A percentile compares a stretch with the other conserved stretches of the same genome.
Evolutionary conservation across 2,888 invertebrate species (phyloP).

Genomic region (Pachydiplax longipennis): DNA sequence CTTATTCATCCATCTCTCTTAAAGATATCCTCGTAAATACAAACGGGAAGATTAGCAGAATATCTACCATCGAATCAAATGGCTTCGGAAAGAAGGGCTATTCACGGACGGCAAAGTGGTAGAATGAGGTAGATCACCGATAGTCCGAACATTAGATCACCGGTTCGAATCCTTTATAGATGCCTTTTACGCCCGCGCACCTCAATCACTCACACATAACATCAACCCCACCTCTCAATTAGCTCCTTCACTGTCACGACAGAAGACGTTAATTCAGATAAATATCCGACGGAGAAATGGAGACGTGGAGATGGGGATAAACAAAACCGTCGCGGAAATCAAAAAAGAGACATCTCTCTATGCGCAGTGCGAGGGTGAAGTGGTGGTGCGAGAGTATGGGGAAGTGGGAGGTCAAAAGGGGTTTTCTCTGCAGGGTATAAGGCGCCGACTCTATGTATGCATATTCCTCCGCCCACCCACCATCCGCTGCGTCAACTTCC

Average conservation of each 20-base stretch:
- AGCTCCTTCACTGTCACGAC: constrained; percentile 8
- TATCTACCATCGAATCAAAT: background rate
- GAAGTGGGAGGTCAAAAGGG: background rate
- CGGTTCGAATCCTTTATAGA: constrained; percentile 16
- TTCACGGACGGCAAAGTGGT: background rate
- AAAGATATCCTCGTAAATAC: too few relatives aligned
- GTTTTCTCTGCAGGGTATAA: background rate
- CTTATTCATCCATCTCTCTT: too few relatives aligned
- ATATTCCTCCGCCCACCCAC: background rate
- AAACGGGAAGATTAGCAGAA: too few relatives aligned
- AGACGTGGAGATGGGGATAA: background rate
- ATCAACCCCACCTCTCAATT: constrained; percentile 9
- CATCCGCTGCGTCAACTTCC: background rate
- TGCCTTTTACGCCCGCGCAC: background rate
- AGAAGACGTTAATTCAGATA: constrained; percentile 11
- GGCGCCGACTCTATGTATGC: background rate
- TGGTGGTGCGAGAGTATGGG: background rate
- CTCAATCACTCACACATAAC: constrained; percentile 8
- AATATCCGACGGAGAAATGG: background rate
- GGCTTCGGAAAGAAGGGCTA: background rate
- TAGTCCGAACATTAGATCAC: background rate
- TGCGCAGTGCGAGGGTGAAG: background rate
- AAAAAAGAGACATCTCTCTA: background rate
- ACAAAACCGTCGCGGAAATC: background rate
- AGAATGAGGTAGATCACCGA: background rate